Conservation (phyloP, 1,140 invertebrate species). For the Magallana gigas region DNA sequence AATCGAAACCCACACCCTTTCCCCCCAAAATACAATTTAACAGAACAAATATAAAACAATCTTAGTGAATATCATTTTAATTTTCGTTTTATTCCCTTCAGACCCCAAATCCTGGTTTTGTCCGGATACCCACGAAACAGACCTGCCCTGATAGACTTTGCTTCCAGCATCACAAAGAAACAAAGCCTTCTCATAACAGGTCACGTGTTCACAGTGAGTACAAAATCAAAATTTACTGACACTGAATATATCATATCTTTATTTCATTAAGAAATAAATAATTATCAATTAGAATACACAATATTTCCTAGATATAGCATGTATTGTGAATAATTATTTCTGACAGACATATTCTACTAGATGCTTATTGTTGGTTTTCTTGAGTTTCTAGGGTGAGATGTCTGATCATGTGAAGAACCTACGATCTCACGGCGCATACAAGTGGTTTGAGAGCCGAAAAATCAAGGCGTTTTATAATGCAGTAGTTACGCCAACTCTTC, state of each 20-base stretch:
- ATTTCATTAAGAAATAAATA: too few relatives aligned
- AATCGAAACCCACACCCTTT: too few relatives aligned
- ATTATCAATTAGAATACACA: too few relatives aligned
- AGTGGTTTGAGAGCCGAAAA: slow-evolving; percentile 88
- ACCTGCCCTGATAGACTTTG: slow-evolving; percentile 93
- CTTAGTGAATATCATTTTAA: neutral
- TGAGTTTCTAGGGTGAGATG: slow-evolving; percentile 63
- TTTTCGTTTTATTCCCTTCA: slow-evolving; percentile 56
- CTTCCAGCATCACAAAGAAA: slow-evolving; percentile 93
- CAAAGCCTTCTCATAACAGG: slow-evolving; percentile 94
- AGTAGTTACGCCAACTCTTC: slow-evolving; percentile 88
- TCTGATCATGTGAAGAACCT: slow-evolving; percentile 65
- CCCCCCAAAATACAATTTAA: too few relatives aligned
- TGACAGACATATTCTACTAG: too few relatives aligned
- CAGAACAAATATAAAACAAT: too few relatives aligned
- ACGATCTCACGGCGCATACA: slow-evolving; percentile 84
- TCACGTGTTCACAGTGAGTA: slow-evolving; percentile 89
- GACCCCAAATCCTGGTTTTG: slow-evolving; percentile 92
- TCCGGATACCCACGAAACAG: slow-evolving; percentile 90
- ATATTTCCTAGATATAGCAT: too few relatives aligned
- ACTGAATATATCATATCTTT: too few relatives aligned
- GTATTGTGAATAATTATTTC: too few relatives aligned
- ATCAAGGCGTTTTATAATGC: slow-evolving; percentile 94
- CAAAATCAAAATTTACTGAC: too few relatives aligned
- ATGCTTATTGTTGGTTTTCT: too few relatives aligned